Evolutionary conservation across 2,113 vertebrate genomes (phyloP).

Genomic region (Bucco capensis): DNA sequence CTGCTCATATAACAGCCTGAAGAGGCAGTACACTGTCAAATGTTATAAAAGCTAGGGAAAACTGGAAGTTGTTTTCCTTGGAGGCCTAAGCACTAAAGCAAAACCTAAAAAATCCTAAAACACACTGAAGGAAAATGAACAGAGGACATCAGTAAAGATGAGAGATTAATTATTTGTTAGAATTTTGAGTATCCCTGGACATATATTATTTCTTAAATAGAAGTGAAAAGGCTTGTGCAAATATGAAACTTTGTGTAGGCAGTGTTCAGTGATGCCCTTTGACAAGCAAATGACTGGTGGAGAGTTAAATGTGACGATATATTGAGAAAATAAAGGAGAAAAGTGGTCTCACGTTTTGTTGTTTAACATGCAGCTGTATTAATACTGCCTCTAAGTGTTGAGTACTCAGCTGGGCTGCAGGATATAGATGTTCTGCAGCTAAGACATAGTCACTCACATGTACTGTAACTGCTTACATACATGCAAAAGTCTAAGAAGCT

Average conservation of each 20-base stretch:
- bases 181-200: not conserved
- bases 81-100: not conserved
- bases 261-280: not conserved
- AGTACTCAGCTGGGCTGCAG: not conserved
- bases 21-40: not conserved
- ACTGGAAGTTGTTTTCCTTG: not conserved
- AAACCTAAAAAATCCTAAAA: not conserved
- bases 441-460: not conserved
- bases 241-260: not conserved
- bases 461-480: not conserved
- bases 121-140: not conserved
- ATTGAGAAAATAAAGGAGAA: not conserved
- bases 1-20: not conserved
- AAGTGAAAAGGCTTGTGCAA: not conserved
- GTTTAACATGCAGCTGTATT: not conserved
- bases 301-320: not conserved
- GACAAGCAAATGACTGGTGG: not conserved
- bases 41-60: not conserved
- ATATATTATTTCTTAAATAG: not conserved
- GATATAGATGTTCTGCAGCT: not conserved
- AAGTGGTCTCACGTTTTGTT: not conserved
- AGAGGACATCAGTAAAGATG: not conserved
- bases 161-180: not conserved
- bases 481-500: not conserved
- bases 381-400: not conserved